These are phyloP conservation scores for Ctena decussata DNA, from an alignment of 2,888 invertebrate genomes.

Conservation along the genomic window DNA sequence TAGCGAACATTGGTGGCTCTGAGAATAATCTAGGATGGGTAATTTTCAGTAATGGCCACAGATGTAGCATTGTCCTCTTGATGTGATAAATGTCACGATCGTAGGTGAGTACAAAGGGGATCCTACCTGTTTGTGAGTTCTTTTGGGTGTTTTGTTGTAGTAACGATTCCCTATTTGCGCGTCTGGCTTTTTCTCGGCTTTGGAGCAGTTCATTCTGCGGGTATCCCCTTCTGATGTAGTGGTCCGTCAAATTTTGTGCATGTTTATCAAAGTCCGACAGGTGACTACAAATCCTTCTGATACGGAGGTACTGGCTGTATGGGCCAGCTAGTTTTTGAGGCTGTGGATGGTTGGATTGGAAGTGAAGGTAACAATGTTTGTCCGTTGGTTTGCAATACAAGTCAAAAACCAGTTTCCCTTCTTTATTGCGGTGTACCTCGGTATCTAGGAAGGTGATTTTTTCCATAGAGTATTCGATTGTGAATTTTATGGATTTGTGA, in stretches of 20 bases:
- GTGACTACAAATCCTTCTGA: not conserved
- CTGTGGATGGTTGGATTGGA: not conserved
- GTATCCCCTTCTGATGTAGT: not conserved
- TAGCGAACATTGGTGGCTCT: too few relatives aligned
- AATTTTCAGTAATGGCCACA: too few relatives aligned
- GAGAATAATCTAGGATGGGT: too few relatives aligned
- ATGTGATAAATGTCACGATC: not conserved
- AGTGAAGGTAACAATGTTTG: not conserved
- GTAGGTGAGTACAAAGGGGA: not conserved
- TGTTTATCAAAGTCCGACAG: not conserved
- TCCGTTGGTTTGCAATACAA: slow-evolving; percentile 17
- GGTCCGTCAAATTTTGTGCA: not conserved
- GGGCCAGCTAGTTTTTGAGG: not conserved
- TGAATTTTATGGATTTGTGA: slow-evolving; percentile 19
- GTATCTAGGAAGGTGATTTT: slow-evolving; percentile 10
- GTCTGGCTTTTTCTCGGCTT: not conserved
- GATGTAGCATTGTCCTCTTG: not conserved
- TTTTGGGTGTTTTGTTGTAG: not conserved
- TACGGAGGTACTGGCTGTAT: slow-evolving; percentile 6
- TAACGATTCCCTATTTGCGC: not conserved
- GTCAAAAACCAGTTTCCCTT: not conserved
- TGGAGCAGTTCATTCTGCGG: not conserved
- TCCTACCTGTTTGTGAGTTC: not conserved
- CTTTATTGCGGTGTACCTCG: not conserved
- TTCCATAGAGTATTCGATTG: not conserved